phyloP scores from a whole-genome alignment of 2,113 vertebrate genomes.

The Cephalopholis sonnerati region DNA sequence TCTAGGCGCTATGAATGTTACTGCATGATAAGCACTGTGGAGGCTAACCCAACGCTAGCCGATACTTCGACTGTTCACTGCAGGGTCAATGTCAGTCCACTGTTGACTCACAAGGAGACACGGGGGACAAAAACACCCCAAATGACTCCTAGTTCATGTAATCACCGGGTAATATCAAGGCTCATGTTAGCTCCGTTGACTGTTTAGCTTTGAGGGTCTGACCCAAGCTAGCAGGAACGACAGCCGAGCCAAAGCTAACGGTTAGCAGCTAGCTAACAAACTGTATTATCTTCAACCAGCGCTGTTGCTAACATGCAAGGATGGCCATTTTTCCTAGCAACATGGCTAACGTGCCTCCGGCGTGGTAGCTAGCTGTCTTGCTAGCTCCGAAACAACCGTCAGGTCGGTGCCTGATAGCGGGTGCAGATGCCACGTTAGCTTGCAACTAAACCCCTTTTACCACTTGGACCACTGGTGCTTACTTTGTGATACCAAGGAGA shows the following conservation, averaged over 20 bases:
- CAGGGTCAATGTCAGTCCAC: neutral
- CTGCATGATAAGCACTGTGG: neutral
- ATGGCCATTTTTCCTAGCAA: slow-evolving; percentile 70
- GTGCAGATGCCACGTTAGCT: neutral
- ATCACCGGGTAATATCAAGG: neutral
- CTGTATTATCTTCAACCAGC: slow-evolving; percentile 13
- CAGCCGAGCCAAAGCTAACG: neutral
- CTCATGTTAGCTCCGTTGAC: neutral
- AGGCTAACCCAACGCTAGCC: neutral
- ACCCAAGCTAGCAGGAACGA: neutral
- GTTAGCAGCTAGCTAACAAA: slow-evolving; percentile 12
- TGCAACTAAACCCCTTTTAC: slow-evolving; percentile 34
- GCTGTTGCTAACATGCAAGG: slow-evolving; percentile 45
- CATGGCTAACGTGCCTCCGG: slow-evolving; percentile 45
- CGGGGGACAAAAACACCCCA: fast-evolving
- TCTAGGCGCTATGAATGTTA: neutral
- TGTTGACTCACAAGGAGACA: neutral
- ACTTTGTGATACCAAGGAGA: slow-evolving; percentile 56
- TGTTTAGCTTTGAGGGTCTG: neutral
- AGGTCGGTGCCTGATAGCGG: neutral
- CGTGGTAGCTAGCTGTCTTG: slow-evolving; percentile 25
- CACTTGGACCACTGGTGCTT: slow-evolving; percentile 66
- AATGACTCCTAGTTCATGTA: neutral
- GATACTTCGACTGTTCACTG: neutral
- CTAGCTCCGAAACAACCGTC: slow-evolving; percentile 32